Conservation (phyloP, 2,888 invertebrate genomes). For the Podotricha telesiphe region DNA sequence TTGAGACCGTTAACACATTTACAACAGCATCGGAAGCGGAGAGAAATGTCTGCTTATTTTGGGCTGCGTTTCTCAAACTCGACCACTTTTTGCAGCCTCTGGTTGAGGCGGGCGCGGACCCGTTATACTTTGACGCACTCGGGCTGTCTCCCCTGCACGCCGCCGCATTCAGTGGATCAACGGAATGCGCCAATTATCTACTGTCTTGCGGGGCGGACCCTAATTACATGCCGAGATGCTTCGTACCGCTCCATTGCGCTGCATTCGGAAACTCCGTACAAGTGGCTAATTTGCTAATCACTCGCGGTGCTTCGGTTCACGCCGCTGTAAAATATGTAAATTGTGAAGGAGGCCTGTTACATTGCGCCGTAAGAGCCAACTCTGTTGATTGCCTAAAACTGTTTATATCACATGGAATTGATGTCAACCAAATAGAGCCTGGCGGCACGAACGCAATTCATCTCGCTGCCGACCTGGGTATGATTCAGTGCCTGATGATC, state of each 20-base stretch:
- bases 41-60: constrained; percentile 88
- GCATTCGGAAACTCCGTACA: constrained; percentile 94
- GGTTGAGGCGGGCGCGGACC: constrained; percentile 87
- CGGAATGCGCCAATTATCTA: constrained; percentile 87
- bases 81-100: constrained; percentile 86
- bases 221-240: constrained; percentile 87
- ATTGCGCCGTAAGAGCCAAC: constrained; percentile 93
- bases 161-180: constrained; percentile 90
- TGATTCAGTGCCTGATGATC: constrained; percentile 88
- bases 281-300: constrained; percentile 90
- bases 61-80: constrained; percentile 89
- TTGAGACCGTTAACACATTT: constrained; percentile 81
- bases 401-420: constrained; percentile 89
- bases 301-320: constrained; percentile 87
- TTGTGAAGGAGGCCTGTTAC: constrained; percentile 90
- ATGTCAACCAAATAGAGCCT: constrained; percentile 89
- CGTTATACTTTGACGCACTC: constrained; percentile 87
- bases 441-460: constrained; percentile 92
- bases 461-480: constrained; percentile 91
- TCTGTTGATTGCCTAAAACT: constrained; percentile 90
- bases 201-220: constrained; percentile 87
- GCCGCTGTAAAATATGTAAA: constrained; percentile 86
- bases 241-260: constrained; percentile 94
- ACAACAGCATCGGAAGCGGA: constrained; percentile 85
- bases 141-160: constrained; percentile 90